Evolutionary conservation across 2,888 invertebrate genomes (phyloP), one percentile per base, ranked within the genome.

Genomic region (Chrysolina americana): DNA sequence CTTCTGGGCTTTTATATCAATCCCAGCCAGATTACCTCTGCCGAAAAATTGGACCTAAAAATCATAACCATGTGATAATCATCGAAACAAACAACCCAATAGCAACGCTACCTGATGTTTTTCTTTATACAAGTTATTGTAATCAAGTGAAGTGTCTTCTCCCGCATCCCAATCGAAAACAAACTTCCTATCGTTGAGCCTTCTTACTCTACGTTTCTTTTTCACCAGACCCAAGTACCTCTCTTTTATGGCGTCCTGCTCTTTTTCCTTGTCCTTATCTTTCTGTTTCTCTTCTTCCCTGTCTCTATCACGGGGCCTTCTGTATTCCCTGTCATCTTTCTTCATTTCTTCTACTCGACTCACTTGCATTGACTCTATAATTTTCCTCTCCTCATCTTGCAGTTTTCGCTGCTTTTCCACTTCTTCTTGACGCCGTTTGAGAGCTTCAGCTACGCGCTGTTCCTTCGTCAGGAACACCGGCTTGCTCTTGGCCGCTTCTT

Each of bases 111-210:
- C 80, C 89, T 98, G 96, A 89, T 99, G 99, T 65, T 96, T 92
- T 82, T 98, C 97, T 88, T 98, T 99, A 86, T 99, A 99, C 23
- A 99, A 89, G 75, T 94, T 93, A 88, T 99, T 99, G 86, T 99
- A 99, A 90, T 99, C 99, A 77, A 95, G 94, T 2, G 98, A 97
- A 0, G 99, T 99, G 85, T 99, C 99, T 88, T 99, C 99, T 0
- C 96, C 95, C 0, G 98, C 98, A 89, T 99, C 99, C 99, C 99
- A 99, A 89, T 99, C 99, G 88, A 99, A 99, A 0, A 99, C 99
- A 90, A 99, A 99, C 89, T 99, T 99, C 17, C 99, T 91, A 86
- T 99, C 99, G 89, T 99, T 99, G 56, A 99, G 89, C 76, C 99
- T 91, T 19, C 99, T 90, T 0, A 98, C 96, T 73, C 98, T 90